phyloP scores from a whole-genome alignment of 2,797 vertebrate species.

The Fistularia commersonii region DNA sequence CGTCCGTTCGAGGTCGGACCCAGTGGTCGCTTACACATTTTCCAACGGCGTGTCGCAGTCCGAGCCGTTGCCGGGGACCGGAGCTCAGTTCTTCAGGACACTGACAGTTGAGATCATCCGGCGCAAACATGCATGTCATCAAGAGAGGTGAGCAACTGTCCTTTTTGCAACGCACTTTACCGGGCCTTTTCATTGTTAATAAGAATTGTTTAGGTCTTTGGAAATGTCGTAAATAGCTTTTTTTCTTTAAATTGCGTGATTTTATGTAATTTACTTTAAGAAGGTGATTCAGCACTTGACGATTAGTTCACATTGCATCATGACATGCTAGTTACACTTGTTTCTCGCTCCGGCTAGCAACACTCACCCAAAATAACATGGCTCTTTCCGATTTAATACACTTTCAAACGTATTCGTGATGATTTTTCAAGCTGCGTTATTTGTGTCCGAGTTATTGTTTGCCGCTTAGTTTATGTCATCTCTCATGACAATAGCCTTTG shows the following conservation, averaged over 20 bases:
- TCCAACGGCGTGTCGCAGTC: neutral
- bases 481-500: slow-evolving; percentile 24
- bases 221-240: too few relatives aligned
- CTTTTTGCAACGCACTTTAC: neutral
- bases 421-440: too few relatives aligned
- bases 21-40: accelerated
- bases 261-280: too few relatives aligned
- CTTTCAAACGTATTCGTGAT: too few relatives aligned
- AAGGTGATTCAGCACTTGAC: too few relatives aligned
- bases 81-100: slow-evolving; percentile 7
- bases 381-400: too few relatives aligned
- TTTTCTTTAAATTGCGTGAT: too few relatives aligned
- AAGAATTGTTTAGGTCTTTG: neutral
- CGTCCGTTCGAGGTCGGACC: accelerated
- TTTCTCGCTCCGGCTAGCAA: too few relatives aligned
- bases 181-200: neutral
- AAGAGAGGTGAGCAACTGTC: slow-evolving; percentile 81
- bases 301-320: too few relatives aligned
- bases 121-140: slow-evolving; percentile 84
- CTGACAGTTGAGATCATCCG: neutral
- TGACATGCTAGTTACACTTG: too few relatives aligned
- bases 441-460: neutral
- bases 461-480: too few relatives aligned
- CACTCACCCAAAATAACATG: too few relatives aligned
- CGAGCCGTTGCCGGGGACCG: neutral